Conservation (phyloP, 1,140 invertebrate species). For the Eumeta japonica region DNA sequence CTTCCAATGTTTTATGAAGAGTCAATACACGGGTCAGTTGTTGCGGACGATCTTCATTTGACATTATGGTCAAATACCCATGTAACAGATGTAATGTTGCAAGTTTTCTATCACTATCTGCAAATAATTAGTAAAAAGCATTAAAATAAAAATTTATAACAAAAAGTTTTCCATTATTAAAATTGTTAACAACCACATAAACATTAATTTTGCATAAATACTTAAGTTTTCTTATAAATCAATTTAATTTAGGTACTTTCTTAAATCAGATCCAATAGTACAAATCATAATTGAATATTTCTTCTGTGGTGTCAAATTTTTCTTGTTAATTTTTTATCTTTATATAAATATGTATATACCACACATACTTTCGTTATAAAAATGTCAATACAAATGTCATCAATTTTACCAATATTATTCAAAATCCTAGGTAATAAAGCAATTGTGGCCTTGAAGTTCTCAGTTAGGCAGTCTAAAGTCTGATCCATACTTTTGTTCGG, state of each 20-base stretch:
- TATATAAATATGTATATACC: too few relatives aligned
- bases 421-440: slow-evolving; percentile 60
- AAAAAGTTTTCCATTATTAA: too few relatives aligned
- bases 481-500: slow-evolving; percentile 30
- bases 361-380: slow-evolving; percentile 3
- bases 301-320: too few relatives aligned
- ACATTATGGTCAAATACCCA: slow-evolving; percentile 62
- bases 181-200: too few relatives aligned
- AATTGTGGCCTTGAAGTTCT: slow-evolving; percentile 59
- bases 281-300: too few relatives aligned
- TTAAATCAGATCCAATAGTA: too few relatives aligned
- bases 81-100: slow-evolving; percentile 58
- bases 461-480: slow-evolving; percentile 58
- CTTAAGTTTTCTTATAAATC: too few relatives aligned
- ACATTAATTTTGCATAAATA: too few relatives aligned
- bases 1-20: slow-evolving; percentile 50
- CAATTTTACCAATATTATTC: slow-evolving; percentile 58
- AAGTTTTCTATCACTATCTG: slow-evolving; percentile 61
- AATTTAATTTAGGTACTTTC: too few relatives aligned
- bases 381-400: slow-evolving; percentile 8
- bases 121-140: slow-evolving; percentile 15
- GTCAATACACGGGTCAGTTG: slow-evolving; percentile 56
- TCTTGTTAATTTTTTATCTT: too few relatives aligned
- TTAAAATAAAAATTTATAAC: too few relatives aligned
- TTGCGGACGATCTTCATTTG: slow-evolving; percentile 25